Evolutionary conservation across 2,113 vertebrate genomes (phyloP).

Genomic region (Coracopsis vasa): DNA sequence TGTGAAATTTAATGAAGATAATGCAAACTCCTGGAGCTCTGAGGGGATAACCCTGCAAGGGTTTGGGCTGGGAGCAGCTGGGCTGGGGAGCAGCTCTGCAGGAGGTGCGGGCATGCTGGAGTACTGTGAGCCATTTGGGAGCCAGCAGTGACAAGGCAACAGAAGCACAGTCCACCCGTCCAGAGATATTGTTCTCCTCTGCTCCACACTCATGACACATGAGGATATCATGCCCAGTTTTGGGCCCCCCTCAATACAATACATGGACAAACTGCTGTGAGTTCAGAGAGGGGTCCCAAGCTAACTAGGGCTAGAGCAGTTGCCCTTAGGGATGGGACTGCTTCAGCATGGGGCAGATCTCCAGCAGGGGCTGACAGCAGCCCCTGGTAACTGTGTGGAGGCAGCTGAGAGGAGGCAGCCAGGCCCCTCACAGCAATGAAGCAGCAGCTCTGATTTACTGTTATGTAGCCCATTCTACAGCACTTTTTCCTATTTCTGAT

Average conservation of each 20-base stretch:
- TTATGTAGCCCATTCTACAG: not conserved
- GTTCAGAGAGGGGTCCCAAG: fast-evolving
- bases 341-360: not conserved
- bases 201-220: fast-evolving
- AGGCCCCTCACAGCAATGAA: not conserved
- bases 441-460: not conserved
- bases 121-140: not conserved
- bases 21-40: not conserved
- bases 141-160: not conserved
- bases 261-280: fast-evolving
- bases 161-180: not conserved
- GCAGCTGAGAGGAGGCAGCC: not conserved
- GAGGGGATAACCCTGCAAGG: not conserved
- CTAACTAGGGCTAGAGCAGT: not conserved
- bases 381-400: fast-evolving
- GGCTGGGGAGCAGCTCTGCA: not conserved
- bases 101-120: not conserved
- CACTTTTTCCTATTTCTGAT: not conserved
- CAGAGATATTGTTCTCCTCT: not conserved
- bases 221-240: not conserved
- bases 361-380: fast-evolving
- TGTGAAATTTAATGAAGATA: not conserved
- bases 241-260: fast-evolving
- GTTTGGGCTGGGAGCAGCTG: fast-evolving
- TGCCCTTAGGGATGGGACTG: not conserved